Base-by-base conservation (phyloP, 2,888 invertebrate species). In the Elysia crispata region DNA sequence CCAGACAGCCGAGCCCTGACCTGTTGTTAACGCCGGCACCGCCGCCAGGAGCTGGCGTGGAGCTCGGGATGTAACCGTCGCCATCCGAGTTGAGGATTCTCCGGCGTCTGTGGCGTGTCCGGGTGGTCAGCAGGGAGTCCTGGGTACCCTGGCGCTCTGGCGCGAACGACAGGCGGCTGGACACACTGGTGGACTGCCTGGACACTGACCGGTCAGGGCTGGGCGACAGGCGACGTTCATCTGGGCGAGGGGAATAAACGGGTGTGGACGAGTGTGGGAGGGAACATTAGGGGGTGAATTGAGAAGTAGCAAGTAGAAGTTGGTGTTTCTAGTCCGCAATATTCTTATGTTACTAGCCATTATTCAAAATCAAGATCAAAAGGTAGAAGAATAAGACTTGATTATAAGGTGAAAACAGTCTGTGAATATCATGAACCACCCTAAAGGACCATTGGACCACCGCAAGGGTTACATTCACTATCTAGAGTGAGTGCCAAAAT, bases 101-200 rank as follows among this genome's bases (percentile, higher is more conserved):
- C 20, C 84, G 79, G 30, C 83, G 77, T 70, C 86, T 84, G 64
- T 85, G 83, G 73, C 86, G 85, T 66, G 82, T 82, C 31, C 80
- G 81, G 41, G 84, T 84, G 28, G 84, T 79, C 30, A 80, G 83
- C 20, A 86, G 79, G 5, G 83, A 77, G 57, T 82, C 81, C 73
- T 83, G 83, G 69, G 84, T 85, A 15, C 69, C 85, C 57, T 86
- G 81, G 67, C 76, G 49, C 50, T 85, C 83, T 41, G 77, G 77
- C 57, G 84, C 82, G 69, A 83, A 85, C 5, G 86, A 85, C 18
- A 82, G 79, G n/a, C 86, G 81, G 25, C 87, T 87, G 20, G 83
- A 83, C 41, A 41, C 41, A 41, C 41, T 41, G 11, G 86, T 84
- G 8, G 86, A 86, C 1, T 84, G 83, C 69, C 84, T 70, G 1